These are phyloP conservation scores for Diprion similis DNA, from an alignment of 1,140 invertebrate species.

Conservation along the genomic window DNA sequence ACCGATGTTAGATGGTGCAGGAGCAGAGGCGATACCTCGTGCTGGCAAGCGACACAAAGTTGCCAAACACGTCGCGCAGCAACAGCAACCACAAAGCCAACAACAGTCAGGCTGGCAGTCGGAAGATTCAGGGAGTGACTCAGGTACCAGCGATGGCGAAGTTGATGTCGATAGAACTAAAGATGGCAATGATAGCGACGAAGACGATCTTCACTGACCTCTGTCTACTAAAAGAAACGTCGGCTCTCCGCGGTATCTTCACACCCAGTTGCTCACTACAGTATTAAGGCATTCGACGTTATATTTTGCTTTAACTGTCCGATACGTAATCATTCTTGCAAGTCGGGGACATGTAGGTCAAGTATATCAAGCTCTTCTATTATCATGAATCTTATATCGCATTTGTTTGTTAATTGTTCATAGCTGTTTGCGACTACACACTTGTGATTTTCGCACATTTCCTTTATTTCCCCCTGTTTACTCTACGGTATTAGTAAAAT, in stretches of 20 bases:
- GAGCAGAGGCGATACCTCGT: constrained; percentile 47
- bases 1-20: constrained; percentile 82
- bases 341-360: constrained; percentile 52
- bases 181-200: constrained; percentile 56
- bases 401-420: not conserved
- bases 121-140: constrained; percentile 57
- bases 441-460: no score
- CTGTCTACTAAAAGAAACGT: constrained; percentile 48
- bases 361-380: constrained; percentile 55
- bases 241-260: constrained; percentile 58
- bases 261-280: constrained; percentile 61
- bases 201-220: constrained; percentile 61
- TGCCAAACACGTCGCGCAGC: constrained; percentile 47
- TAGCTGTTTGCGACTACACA: not conserved
- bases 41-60: constrained; percentile 51
- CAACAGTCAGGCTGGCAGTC: constrained; percentile 52
- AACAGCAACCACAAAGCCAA: constrained; percentile 44
- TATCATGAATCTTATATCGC: not conserved
- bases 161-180: constrained; percentile 54
- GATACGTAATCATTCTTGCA: constrained; percentile 59
- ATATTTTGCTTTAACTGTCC: constrained; percentile 63
- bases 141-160: constrained; percentile 56
- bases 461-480: no score
- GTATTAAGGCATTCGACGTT: constrained; percentile 64
- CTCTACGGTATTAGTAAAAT: no score